These are phyloP conservation scores for Myotis lucifugus DNA, from an alignment of 2,113 vertebrate species.

Conservation along the genomic window DNA sequence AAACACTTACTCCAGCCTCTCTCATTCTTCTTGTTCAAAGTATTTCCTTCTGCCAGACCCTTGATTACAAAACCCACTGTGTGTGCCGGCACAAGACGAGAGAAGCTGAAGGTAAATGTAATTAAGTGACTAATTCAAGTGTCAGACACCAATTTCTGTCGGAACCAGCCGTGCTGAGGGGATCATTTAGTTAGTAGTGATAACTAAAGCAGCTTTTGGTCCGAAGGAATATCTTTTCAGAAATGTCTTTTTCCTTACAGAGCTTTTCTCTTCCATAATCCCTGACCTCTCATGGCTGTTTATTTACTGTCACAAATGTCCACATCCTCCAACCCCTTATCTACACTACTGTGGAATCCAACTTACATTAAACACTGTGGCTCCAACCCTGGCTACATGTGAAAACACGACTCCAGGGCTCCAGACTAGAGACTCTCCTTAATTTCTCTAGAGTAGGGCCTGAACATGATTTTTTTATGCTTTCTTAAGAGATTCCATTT, in stretches of 20 bases:
- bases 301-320: background rate
- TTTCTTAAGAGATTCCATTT: background rate
- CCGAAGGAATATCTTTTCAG: slow-evolving; percentile 60
- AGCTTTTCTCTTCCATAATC: background rate
- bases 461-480: background rate
- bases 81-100: background rate
- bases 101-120: slow-evolving; percentile 65
- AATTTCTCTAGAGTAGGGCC: background rate
- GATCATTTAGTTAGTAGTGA: slow-evolving; percentile 46
- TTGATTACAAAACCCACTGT: slow-evolving; percentile 28
- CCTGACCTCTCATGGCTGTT: background rate
- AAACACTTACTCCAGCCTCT: background rate
- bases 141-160: slow-evolving; percentile 77
- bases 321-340: background rate
- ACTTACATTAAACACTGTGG: background rate
- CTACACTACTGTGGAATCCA: background rate
- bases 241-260: slow-evolving; percentile 58
- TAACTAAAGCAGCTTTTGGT: slow-evolving; percentile 57
- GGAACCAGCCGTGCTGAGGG: slow-evolving; percentile 49
- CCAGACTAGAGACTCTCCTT: background rate
- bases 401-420: background rate
- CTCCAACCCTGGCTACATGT: background rate
- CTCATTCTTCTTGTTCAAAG: background rate
- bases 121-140: slow-evolving; percentile 66
- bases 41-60: slow-evolving; percentile 13